Base-by-base conservation (phyloP, 2,797 vertebrate species). In the Euthynnus affinis region DNA sequence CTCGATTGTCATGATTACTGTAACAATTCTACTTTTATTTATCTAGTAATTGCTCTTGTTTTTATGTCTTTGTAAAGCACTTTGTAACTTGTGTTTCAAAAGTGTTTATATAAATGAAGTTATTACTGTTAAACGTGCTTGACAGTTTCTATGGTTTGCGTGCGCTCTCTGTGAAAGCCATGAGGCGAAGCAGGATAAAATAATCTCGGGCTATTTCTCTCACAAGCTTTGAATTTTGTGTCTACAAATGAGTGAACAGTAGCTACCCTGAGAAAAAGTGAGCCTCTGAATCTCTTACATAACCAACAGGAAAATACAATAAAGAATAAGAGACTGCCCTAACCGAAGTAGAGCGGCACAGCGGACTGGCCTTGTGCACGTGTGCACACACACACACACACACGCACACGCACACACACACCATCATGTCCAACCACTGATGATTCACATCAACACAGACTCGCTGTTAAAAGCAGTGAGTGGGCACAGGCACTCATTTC, bases 361-460 rank as follows among this genome's bases (percentile, higher is more conserved):
- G 62, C 56, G 74, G 76, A 76, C 59, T 3, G 56, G 71, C 88
- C 80, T 76, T 76, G 79, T 76, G 67, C 65, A 55, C 5, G n/a
- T n/a, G n/a, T n/a, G n/a, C 32, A 34, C 32, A 34, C 32, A 34
- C 32, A 6, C 32, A 34, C 32, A 34, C 32, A 34, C 32, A 34
- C 32, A 34, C 32, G 1, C 32, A 34, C 32, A 34, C 32, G 8
- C 32, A 34, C 32, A 34, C 32, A 37, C 7, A 37, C 34, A 25
- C 25, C 25, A 62, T 74, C 61, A 51, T 80, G 81, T 78, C 62
- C 53, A 71, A 62, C 73, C n/a, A 25, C 52, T 14, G 68, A 70
- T 84, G 85, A 91, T 71, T 89, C 89, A 89, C 27, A 71, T 71
- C 60, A 84, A 70, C 49, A 55, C 76, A 77, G 76, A 48, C 49